These are phyloP conservation scores for Drosophila gaucha DNA, from an alignment of 2,888 invertebrate species.

Conservation along the genomic window DNA sequence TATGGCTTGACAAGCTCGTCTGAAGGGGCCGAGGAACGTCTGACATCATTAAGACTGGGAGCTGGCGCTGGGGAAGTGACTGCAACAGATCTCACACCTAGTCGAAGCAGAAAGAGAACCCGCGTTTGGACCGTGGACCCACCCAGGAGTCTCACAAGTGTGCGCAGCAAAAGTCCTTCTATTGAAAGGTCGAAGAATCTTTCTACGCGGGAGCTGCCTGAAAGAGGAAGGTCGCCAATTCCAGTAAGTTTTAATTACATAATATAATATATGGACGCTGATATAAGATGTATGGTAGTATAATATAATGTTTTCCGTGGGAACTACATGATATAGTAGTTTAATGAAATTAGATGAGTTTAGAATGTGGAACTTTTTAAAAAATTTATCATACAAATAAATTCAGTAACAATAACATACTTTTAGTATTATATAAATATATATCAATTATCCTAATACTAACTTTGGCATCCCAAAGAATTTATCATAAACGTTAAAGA, in stretches of 20 bases:
- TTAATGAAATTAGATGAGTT: too few species aligned
- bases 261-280: too few species aligned
- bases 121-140: slow-evolving; percentile 52
- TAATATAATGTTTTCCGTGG: too few species aligned
- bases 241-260: slow-evolving; percentile 13
- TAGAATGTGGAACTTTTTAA: too few species aligned
- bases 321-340: too few species aligned
- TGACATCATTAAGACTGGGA: slow-evolving; percentile 5
- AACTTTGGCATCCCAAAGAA: too few species aligned
- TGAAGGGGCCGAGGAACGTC: slow-evolving; percentile 17
- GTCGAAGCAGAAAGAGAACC: slow-evolving; percentile 52
- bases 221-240: slow-evolving; percentile 7
- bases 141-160: neutral
- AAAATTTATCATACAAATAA: too few species aligned
- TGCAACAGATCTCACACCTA: slow-evolving; percentile 66
- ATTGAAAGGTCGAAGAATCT: slow-evolving; percentile 7
- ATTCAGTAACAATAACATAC: too few species aligned
- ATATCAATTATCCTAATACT: too few species aligned
- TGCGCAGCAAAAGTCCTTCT: neutral
- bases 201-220: slow-evolving; percentile 4
- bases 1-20: slow-evolving; percentile 1
- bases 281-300: too few species aligned
- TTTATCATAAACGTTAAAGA: too few species aligned
- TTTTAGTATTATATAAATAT: too few species aligned
- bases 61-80: slow-evolving; percentile 2